Conservation (phyloP, 2,888 invertebrate species). For the Dasysyrphus tricinctus region DNA sequence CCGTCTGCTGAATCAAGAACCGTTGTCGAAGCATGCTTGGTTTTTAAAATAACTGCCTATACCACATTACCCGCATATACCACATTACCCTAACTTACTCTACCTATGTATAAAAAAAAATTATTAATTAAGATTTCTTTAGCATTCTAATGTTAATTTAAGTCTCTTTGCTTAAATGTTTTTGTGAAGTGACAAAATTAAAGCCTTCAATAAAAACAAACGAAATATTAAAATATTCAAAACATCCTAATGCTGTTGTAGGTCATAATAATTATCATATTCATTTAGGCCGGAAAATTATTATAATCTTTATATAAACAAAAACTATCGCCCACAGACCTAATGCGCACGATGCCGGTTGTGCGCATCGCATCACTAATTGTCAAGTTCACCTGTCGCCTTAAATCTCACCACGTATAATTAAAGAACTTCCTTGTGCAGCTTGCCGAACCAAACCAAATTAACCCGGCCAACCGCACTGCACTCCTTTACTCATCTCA, state of each 20-base stretch:
- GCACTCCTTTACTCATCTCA: constrained; percentile 32
- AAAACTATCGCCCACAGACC: constrained; percentile 58
- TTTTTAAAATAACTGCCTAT: too few species aligned
- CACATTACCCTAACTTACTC: too few species aligned
- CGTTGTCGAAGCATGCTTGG: too few species aligned
- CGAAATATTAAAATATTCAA: too few species aligned
- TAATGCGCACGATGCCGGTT: constrained; percentile 41
- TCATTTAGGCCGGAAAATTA: constrained; percentile 23
- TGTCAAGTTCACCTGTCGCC: constrained; percentile 75
- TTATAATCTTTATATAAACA: neutral
- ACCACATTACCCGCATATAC: too few species aligned
- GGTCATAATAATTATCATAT: constrained; percentile 5
- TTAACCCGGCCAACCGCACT: neutral
- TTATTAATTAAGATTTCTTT: too few species aligned
- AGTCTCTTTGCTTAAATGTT: too few species aligned
- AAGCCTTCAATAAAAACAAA: too few species aligned
- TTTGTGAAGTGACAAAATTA: too few species aligned
- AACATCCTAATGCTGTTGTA: neutral
- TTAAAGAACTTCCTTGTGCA: constrained; percentile 73
- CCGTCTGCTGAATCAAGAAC: too few species aligned
- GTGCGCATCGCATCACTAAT: constrained; percentile 67
- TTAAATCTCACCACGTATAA: constrained; percentile 68
- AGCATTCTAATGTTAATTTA: too few species aligned
- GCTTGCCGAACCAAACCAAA: constrained; percentile 45
- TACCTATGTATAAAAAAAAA: too few species aligned